A percentile compares a stretch with the other conserved stretches of the same genome.
Conservation (phyloP, 2,888 invertebrate species). For the Spodoptera exigua region DNA sequence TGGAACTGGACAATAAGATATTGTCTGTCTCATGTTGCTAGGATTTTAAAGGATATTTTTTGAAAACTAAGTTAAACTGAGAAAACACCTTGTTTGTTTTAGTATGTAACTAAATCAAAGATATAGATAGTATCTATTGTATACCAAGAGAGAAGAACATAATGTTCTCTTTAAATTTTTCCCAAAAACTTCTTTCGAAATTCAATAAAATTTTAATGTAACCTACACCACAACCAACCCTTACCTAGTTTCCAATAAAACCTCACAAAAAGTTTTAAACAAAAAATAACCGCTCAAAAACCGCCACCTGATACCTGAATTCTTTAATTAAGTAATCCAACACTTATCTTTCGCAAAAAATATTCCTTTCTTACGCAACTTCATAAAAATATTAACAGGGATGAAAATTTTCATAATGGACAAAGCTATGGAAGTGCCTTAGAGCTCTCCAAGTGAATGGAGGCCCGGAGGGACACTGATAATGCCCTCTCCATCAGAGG, state of each 20-base stretch:
- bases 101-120: no score
- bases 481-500: slow-evolving; percentile 73
- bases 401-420: slow-evolving; percentile 68
- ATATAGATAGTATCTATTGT: no score
- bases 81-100: no score
- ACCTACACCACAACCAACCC: slow-evolving; percentile 2
- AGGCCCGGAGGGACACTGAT: slow-evolving; percentile 71
- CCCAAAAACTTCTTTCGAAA: no score
- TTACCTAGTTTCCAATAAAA: slow-evolving; percentile 7
- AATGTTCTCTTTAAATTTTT: no score
- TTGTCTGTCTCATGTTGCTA: no score
- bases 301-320: slow-evolving; percentile 38
- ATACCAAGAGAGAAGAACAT: no score
- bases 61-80: no score
- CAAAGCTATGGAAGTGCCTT: slow-evolving; percentile 56
- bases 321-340: slow-evolving; percentile 59
- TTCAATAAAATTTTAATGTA: no score
- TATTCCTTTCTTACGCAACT: slow-evolving; percentile 37
- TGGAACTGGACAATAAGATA: no score
- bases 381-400: slow-evolving; percentile 57
- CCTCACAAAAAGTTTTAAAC: slow-evolving; percentile 6
- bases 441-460: slow-evolving; percentile 58
- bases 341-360: slow-evolving; percentile 52
- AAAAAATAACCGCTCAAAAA: slow-evolving; percentile 21
- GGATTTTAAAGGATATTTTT: no score